Conservation (phyloP, 2,888 invertebrate genomes). For the Steinernema hermaphroditum region DNA sequence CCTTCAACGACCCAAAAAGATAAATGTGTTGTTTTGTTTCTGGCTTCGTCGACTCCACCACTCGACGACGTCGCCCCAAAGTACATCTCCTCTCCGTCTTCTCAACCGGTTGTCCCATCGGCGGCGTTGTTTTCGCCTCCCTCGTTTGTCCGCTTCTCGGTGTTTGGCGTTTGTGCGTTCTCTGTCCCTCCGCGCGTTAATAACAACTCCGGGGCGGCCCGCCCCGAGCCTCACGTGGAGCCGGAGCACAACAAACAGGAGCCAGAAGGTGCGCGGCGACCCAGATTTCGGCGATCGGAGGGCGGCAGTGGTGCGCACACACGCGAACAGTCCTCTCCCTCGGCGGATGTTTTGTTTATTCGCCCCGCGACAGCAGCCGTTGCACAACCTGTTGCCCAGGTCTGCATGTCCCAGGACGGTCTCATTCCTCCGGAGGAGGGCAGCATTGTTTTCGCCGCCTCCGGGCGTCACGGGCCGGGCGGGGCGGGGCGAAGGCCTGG, state of each 20-base stretch:
- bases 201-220: not conserved
- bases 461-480: no score
- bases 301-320: not conserved
- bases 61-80: not conserved
- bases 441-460: no score
- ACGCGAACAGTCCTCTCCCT: not conserved
- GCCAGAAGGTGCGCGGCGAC: constrained; percentile 5
- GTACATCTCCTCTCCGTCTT: constrained; percentile 5
- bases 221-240: not conserved
- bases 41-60: not conserved
- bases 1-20: constrained; percentile 15
- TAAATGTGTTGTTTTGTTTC: constrained; percentile 26
- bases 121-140: not conserved
- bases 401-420: no score
- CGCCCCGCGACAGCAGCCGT: not conserved
- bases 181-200: not conserved
- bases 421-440: no score
- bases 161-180: constrained; percentile 19
- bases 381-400: not conserved
- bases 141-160: constrained; percentile 14
- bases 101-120: constrained; percentile 6
- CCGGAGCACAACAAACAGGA: no score
- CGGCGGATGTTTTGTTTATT: constrained; percentile 9
- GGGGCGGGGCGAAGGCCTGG: no score
- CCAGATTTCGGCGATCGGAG: not conserved